Base-by-base conservation (phyloP, 2,888 invertebrate genomes). In the Synergus japonicus region DNA sequence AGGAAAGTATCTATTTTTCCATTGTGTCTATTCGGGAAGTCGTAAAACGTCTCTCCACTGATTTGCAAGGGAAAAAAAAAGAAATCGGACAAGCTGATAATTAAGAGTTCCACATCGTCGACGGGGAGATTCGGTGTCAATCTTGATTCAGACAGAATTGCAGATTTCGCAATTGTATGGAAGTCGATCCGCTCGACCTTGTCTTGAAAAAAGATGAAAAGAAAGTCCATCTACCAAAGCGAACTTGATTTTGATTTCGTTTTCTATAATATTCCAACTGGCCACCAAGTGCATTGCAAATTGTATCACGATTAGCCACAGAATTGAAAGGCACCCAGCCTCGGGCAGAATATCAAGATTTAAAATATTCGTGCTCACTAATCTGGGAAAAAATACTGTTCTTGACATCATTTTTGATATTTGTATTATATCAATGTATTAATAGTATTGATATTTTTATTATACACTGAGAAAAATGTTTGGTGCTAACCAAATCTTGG, bases 101-200 rank as follows among this genome's bases (percentile, higher is more conserved):
- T 67, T 46, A 46, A 22, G 43, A 46, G 67, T 67, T 67, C 67
- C 44, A 67, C 54, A 18, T 43, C 41, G n/a, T 60, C 63, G 60
- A 63, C 37, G 44, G 63, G 63, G 22, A 63, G 58, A 76, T 63
- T 44, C 10, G 41, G 43, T 76, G 60, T 76, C 63, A 67, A 54
- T 78, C 69, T 67, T 58, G 54, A 78, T 78, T 64, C 46, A 64
- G 60, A 46, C 41, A 64, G 78, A 76, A 73, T 73, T 18, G 73
- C 60, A 64, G 54, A 79, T 79, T 79, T 79, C 66, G 54, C 64
- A 76, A 76, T 69, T 63, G 46, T 18, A 18, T 65, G 69, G 54
- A 46, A 69, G 29, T 49, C 44, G 41, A 44, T 67, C 18, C 44
- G 18, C 44, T 67, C 73, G 73, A 69, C 78, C 73, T 78, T 78